Conservation (phyloP, 2,888 invertebrate genomes). For the Scotopteryx bipunctaria region DNA sequence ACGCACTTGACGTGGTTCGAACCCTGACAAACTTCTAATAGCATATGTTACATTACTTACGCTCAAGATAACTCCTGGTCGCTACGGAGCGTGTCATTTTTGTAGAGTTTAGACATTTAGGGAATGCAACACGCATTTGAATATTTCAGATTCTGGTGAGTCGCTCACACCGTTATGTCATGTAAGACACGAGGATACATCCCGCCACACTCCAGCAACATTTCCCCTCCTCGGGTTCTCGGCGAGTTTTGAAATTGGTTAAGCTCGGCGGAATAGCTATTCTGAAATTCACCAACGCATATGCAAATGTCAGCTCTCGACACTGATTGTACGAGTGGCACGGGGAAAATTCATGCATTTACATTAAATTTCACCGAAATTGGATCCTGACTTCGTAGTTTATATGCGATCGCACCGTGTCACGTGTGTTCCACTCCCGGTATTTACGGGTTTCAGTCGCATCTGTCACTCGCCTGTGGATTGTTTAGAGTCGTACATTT, state of each 20-base stretch:
- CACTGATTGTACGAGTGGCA: constrained; percentile 82
- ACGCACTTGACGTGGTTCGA: constrained; percentile 60
- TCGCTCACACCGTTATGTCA: constrained; percentile 45
- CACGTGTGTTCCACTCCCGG: constrained; percentile 61
- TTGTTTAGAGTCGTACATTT: constrained; percentile 35
- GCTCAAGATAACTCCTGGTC: constrained; percentile 51
- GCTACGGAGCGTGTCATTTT: constrained; percentile 51
- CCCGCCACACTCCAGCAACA: constrained; percentile 60
- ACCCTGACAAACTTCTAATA: constrained; percentile 51
- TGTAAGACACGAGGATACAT: constrained; percentile 63
- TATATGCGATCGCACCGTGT: constrained; percentile 69
- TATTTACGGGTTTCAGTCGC: constrained; percentile 78
- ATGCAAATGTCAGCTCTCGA: constrained; percentile 82
- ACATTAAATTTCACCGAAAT: constrained; percentile 81
- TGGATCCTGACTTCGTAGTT: constrained; percentile 72
- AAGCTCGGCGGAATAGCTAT: constrained; percentile 75
- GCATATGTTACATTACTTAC: constrained; percentile 65
- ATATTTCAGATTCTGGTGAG: constrained; percentile 53
- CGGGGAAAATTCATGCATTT: constrained; percentile 81
- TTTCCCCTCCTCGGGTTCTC: constrained; percentile 62
- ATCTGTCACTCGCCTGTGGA: constrained; percentile 53
- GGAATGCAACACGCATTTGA: constrained; percentile 54
- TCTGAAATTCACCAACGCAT: constrained; percentile 79
- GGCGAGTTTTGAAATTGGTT: constrained; percentile 78
- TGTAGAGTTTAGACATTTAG: constrained; percentile 43